Conservation (phyloP, 2,888 invertebrate species). For the Hanleya hanleyi region DNA sequence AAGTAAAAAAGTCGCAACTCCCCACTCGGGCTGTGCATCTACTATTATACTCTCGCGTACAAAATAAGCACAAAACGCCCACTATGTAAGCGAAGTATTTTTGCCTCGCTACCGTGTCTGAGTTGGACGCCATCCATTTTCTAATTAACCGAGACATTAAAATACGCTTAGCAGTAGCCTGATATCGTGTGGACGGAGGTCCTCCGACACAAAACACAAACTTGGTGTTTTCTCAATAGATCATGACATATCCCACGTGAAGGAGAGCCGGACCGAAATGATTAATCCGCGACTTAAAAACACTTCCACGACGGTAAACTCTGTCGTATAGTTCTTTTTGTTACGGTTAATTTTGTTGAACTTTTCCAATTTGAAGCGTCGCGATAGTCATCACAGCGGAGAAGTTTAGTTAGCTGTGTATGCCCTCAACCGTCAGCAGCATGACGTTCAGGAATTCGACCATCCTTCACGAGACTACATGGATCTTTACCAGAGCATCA, state of each 20-base stretch:
- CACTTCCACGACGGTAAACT: neutral
- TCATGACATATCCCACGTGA: neutral
- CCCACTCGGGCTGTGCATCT: too few species aligned
- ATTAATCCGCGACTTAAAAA: constrained; percentile 4
- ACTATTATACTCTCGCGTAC: too few species aligned
- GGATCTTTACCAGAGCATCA: too few species aligned
- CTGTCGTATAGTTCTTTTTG: neutral
- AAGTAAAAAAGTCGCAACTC: too few species aligned
- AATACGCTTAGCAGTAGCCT: neutral
- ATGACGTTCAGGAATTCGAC: too few species aligned
- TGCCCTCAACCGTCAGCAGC: too few species aligned
- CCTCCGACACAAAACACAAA: neutral
- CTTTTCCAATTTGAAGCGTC: constrained; percentile 7
- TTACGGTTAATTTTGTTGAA: neutral
- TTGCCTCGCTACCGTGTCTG: too few species aligned
- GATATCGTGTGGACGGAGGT: neutral
- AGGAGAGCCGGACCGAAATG: neutral
- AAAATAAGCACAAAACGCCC: too few species aligned
- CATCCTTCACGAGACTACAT: too few species aligned
- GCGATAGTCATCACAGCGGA: too few species aligned
- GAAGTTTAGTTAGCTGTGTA: too few species aligned
- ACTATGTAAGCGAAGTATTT: neutral
- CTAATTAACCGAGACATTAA: neutral
- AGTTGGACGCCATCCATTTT: neutral
- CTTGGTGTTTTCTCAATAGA: neutral